phyloP scores from a whole-genome alignment of 1,140 invertebrate genomes.

The Dysdera silvatica region DNA sequence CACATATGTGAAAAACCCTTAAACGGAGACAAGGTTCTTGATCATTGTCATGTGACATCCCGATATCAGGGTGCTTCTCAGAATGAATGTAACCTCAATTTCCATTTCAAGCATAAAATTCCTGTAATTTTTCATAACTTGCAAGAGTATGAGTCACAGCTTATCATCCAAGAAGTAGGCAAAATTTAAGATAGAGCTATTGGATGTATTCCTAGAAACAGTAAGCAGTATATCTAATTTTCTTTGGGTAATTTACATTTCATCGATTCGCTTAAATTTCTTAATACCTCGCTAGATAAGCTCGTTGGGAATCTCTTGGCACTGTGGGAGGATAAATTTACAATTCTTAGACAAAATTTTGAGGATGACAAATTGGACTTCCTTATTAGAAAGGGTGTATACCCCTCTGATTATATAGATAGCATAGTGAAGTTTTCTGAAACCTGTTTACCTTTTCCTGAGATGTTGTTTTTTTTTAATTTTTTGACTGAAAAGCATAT shows the following conservation, averaged over 20 bases:
- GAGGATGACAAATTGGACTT: background rate
- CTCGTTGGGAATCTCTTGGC: background rate
- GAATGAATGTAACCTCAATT: slow-evolving; percentile 3
- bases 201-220: background rate
- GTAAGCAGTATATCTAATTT: background rate
- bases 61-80: background rate
- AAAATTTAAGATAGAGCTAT: slow-evolving; percentile 1
- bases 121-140: slow-evolving; percentile 10
- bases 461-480: background rate
- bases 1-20: background rate
- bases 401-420: background rate
- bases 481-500: background rate
- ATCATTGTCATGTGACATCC: background rate
- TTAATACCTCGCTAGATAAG: background rate
- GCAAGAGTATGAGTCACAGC: background rate
- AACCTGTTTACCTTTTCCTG: background rate
- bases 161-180: background rate
- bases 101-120: background rate
- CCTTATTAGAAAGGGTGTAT: background rate
- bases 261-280: background rate
- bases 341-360: background rate
- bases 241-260: background rate
- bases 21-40: background rate
- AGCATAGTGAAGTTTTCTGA: background rate
- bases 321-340: background rate